Base-by-base conservation (phyloP, 2,888 invertebrate genomes). In the Trilocha varians region DNA sequence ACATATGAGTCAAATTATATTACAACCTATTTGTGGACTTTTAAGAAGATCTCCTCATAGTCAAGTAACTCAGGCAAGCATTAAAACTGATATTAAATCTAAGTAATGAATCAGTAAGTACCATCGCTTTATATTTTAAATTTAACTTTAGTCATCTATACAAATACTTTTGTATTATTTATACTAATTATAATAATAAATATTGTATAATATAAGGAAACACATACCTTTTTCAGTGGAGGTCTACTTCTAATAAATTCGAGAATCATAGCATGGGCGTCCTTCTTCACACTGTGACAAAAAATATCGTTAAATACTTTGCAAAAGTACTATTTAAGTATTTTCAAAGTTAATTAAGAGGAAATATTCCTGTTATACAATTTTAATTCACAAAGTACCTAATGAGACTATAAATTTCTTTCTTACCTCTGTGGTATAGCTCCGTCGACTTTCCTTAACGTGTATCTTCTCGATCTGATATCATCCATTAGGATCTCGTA, bases 401-500 rank as follows among this genome's bases (percentile, higher is more conserved):
- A n/a, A n/a, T n/a, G n/a, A n/a, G n/a, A 38, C 2, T 25, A 18
- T 18, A 18, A 18, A 18, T 18, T 5, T 18, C 18, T 18, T 8
- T 15, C 89, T 53, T 53, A 83, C 71, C 86, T 89, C 41, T 88
- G 91, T 44, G 93, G 93, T 65, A 74, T 74, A 75, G 92, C 90
- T 38, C 94, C 94, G 70, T 95, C 93, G 32, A 94, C 91, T 87
- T 97, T 97, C 70, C 94, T 91, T 57, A 98, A 87, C 65, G 93
- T 95, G 85, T 96, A 98, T 68, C 96, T 89, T 70, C 94, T 91
- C 47, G 94, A 91, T 57, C 97, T 88, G 65, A 98, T 98, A 70
- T 98, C 98, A 71, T 97, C 96, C 94, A 98, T 96, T 43, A 98
- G 89, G 66, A 97, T 96, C 85, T 98, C 98, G 69, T 97, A 98